Evolutionary conservation across 2,888 invertebrate species (phyloP).

Genomic region (Lepidochrysops patricia): DNA sequence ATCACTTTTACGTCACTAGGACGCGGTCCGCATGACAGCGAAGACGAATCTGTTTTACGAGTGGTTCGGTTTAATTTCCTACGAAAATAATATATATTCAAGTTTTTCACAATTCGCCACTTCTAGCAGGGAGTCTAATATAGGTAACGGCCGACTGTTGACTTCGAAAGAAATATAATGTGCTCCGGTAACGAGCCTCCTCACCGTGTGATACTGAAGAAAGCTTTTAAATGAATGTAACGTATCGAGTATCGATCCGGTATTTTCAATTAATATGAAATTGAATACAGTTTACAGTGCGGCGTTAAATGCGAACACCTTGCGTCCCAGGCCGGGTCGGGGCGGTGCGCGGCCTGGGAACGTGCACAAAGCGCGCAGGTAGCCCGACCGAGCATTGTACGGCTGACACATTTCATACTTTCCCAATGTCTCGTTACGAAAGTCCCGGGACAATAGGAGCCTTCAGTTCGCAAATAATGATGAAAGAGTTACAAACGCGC

Average conservation of each 20-base stretch:
- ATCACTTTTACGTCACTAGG: not conserved
- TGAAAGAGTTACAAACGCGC: not conserved
- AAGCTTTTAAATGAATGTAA: not conserved
- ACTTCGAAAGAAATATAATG: not conserved
- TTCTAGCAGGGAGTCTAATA: not conserved
- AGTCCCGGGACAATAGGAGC: not conserved
- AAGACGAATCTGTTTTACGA: not conserved
- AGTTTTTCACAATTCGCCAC: not conserved
- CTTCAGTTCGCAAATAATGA: not conserved
- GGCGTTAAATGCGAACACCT: constrained; percentile 31
- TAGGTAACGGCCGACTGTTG: not conserved
- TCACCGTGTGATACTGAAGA: not conserved
- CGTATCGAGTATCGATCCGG: not conserved
- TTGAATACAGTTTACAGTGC: constrained; percentile 13
- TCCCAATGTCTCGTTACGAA: constrained; percentile 2
- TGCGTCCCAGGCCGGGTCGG: constrained; percentile 24
- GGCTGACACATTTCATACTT: not conserved
- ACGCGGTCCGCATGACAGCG: not conserved
- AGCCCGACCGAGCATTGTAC: constrained; percentile 21
- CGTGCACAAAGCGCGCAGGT: constrained; percentile 34
- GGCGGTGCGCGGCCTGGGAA: constrained; percentile 26
- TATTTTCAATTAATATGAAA: not conserved
- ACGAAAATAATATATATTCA: not conserved
- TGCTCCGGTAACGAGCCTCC: not conserved
- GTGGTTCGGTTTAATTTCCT: not conserved